These are phyloP conservation scores for Drosophila parthenogenetica DNA, from an alignment of 2,888 invertebrate genomes.

Conservation along the genomic window DNA sequence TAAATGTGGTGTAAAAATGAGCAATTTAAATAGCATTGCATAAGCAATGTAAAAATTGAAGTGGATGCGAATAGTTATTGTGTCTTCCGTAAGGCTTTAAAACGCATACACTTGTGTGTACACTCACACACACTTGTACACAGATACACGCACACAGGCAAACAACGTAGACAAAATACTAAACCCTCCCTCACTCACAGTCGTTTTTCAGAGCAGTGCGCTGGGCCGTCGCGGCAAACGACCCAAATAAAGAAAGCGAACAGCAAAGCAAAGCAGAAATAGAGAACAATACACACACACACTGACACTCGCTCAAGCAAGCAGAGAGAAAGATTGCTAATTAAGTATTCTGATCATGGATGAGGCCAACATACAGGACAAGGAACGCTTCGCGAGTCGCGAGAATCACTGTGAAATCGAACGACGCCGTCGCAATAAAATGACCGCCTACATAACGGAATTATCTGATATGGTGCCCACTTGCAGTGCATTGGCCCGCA, in stretches of 20 bases:
- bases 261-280: constrained; percentile 54
- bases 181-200: constrained; percentile 59
- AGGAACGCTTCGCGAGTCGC: constrained; percentile 97
- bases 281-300: constrained; percentile 34
- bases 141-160: constrained; percentile 27
- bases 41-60: constrained; percentile 30
- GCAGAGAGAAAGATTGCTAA: constrained; percentile 49
- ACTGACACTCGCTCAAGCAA: background rate
- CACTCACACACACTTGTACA: constrained; percentile 21
- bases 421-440: constrained; percentile 98
- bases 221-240: constrained; percentile 62
- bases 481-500: constrained; percentile 98
- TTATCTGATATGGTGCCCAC: constrained; percentile 99
- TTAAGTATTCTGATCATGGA: constrained; percentile 88
- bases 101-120: constrained; percentile 39
- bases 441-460: constrained; percentile 99
- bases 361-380: constrained; percentile 97
- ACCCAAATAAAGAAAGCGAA: constrained; percentile 77
- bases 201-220: constrained; percentile 55
- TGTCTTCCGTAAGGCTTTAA: constrained; percentile 19
- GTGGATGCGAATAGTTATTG: constrained; percentile 13
- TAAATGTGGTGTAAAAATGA: constrained; percentile 21
- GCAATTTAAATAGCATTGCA: constrained; percentile 8
- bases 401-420: constrained; percentile 99
- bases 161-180: constrained; percentile 76